Conservation (phyloP, 2,113 vertebrate genomes). For the Tragelaphus strepsiceros region DNA sequence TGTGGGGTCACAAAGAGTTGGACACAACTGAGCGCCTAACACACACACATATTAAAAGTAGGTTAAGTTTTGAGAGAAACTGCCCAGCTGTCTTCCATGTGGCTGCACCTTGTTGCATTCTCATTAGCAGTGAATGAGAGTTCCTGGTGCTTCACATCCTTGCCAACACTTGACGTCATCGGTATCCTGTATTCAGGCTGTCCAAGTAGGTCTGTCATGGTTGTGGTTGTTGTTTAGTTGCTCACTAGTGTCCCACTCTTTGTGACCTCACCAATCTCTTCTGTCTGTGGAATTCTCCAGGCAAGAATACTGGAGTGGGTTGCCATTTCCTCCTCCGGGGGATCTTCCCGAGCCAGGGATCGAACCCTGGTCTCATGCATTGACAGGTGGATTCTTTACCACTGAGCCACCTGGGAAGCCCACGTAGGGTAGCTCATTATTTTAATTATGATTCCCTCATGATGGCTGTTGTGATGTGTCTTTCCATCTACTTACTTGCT, state of each 20-base stretch:
- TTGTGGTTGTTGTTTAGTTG: background rate
- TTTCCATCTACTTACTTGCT: no score
- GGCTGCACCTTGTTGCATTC: rapidly evolving
- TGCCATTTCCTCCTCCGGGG: background rate
- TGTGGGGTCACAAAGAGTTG: background rate
- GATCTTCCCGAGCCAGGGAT: background rate
- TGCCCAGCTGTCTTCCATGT: rapidly evolving
- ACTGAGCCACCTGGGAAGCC: background rate
- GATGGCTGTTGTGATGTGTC: background rate
- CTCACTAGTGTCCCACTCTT: background rate
- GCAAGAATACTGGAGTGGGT: background rate
- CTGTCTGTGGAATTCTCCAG: background rate
- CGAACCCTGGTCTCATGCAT: background rate
- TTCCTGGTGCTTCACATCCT: rapidly evolving
- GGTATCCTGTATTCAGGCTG: background rate
- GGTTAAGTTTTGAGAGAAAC: background rate
- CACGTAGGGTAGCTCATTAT: background rate
- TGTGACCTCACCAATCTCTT: background rate
- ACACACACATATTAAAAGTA: background rate
- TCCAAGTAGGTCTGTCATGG: background rate
- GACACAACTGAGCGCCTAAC: background rate
- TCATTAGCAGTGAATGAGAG: rapidly evolving
- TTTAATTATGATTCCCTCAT: rapidly evolving
- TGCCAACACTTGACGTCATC: rapidly evolving
- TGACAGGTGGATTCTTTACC: background rate